phyloP scores from a whole-genome alignment of 2,113 vertebrate genomes.

The Cyphomyrus plagiostoma region DNA sequence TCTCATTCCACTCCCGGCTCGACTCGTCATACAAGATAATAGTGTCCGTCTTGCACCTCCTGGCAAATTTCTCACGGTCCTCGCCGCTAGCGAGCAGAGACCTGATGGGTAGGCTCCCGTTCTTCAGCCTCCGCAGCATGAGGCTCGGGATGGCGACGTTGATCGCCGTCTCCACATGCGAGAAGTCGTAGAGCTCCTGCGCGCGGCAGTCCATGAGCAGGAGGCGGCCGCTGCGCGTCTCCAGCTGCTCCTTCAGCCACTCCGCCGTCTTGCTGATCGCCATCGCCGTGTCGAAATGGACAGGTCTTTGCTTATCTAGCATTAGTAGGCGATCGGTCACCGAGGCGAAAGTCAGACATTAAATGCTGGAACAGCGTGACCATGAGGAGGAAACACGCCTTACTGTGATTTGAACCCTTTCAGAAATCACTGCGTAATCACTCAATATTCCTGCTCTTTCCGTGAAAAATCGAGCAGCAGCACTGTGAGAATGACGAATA shows the following conservation, averaged over 20 bases:
- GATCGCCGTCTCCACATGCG: constrained; percentile 91
- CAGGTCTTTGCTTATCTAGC: constrained; percentile 91
- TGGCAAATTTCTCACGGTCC: constrained; percentile 80
- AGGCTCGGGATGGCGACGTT: constrained; percentile 90
- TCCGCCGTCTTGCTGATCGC: constrained; percentile 88
- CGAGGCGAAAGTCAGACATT: not conserved
- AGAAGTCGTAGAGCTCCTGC: constrained; percentile 89
- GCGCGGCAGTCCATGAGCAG: constrained; percentile 94
- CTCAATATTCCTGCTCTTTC: not conserved
- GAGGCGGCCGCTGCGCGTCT: constrained; percentile 76
- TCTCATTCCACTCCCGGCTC: constrained; percentile 81
- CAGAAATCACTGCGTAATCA: not conserved
- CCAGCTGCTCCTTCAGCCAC: constrained; percentile 88
- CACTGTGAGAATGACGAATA: not conserved
- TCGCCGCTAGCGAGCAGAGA: constrained; percentile 84
- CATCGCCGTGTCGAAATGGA: constrained; percentile 71
- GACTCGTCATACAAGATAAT: constrained; percentile 92
- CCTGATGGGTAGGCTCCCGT: constrained; percentile 87
- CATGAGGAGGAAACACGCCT: not conserved
- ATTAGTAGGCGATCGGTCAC: constrained; percentile 54
- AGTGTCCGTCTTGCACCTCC: constrained; percentile 83
- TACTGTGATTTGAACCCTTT: not conserved
- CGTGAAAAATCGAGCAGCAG: not conserved
- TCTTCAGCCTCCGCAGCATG: constrained; percentile 90
- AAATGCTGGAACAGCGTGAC: not conserved